These are phyloP conservation scores for Brachynemurus nebulosus DNA, from an alignment of 2,888 invertebrate species.

Conservation along the genomic window DNA sequence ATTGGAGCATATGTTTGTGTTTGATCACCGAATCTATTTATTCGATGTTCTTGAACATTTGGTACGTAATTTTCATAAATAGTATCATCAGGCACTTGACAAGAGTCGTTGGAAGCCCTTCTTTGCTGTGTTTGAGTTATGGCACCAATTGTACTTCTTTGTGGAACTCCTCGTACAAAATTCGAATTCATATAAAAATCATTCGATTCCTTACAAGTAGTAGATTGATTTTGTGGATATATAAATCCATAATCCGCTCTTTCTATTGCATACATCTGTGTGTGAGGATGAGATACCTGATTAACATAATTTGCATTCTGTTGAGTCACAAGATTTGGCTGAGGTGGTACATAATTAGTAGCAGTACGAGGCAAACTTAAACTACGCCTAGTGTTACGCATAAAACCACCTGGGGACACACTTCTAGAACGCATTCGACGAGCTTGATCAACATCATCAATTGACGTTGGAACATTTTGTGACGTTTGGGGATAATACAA, in stretches of 20 bases:
- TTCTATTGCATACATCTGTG: too few species aligned
- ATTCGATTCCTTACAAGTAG: too few species aligned
- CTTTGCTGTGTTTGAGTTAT: constrained; percentile 10
- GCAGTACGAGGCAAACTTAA: constrained; percentile 29
- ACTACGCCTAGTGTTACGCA: constrained; percentile 29
- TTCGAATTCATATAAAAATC: constrained; percentile 19
- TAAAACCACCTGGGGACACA: constrained; percentile 31
- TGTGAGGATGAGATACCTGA: not conserved
- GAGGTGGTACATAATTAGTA: constrained; percentile 8
- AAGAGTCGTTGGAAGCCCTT: too few species aligned
- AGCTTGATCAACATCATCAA: not conserved
- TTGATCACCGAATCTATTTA: constrained; percentile 13
- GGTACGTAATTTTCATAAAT: constrained; percentile 15
- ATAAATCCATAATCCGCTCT: not conserved
- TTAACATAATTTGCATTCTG: not conserved
- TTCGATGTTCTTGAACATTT: constrained; percentile 14
- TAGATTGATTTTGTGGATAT: not conserved
- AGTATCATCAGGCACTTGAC: constrained; percentile 9
- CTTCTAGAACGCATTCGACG: constrained; percentile 32
- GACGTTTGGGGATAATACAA: constrained; percentile 16
- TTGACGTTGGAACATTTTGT: not conserved
- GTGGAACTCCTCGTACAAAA: constrained; percentile 22
- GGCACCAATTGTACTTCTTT: constrained; percentile 22
- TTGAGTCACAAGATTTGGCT: constrained; percentile 1
- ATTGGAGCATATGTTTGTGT: constrained; percentile 28